Evolutionary conservation across 2,113 vertebrate genomes (phyloP).

Genomic region (Trichechus manatus): DNA sequence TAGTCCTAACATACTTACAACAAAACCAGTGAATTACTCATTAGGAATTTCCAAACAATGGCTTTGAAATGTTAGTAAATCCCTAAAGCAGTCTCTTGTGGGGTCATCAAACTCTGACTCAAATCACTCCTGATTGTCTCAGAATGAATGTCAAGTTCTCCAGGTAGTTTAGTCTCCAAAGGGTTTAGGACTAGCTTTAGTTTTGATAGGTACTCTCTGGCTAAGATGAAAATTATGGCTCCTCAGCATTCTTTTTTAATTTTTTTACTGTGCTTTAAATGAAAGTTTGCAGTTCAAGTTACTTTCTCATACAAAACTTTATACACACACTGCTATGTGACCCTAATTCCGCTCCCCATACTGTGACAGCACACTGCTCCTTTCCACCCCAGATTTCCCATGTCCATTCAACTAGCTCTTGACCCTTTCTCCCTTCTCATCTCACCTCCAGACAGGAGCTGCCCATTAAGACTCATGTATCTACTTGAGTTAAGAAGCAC

Average conservation of each 20-base stretch:
- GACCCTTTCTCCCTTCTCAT: too few species aligned
- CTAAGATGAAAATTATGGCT: background rate
- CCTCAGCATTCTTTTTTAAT: background rate
- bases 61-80: slow-evolving; percentile 46
- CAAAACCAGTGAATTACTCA: slow-evolving; percentile 11
- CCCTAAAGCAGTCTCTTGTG: background rate
- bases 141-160: background rate
- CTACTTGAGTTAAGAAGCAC: too few species aligned
- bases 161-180: slow-evolving; percentile 43
- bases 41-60: slow-evolving; percentile 49
- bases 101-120: background rate
- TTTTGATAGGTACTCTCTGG: background rate
- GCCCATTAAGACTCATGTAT: too few species aligned
- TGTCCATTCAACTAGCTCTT: too few species aligned
- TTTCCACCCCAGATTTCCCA: too few species aligned
- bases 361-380: too few species aligned
- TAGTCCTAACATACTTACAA: background rate
- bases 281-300: too few species aligned
- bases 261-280: too few species aligned
- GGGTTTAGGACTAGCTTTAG: background rate
- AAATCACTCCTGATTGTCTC: background rate
- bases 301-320: too few species aligned
- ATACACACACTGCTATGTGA: too few species aligned
- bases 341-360: too few species aligned
- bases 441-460: too few species aligned